Evolutionary conservation across 53 echinoderm and acorn worm genomes (phyloP).

Genomic region (Holothuria scabra): DNA sequence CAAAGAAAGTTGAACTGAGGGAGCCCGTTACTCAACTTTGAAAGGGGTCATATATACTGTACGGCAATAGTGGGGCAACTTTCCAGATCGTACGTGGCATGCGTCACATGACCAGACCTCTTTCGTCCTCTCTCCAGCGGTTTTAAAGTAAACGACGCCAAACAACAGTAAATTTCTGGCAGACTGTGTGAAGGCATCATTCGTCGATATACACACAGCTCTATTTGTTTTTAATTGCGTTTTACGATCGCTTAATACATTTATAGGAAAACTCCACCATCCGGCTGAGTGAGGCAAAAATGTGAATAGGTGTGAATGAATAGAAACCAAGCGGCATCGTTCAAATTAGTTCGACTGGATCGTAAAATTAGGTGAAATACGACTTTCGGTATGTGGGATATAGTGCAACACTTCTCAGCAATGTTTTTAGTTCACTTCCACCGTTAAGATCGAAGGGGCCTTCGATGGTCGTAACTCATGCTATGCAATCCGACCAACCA

Average conservation of each 20-base stretch:
- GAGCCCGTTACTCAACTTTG: no score
- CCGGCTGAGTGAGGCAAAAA: not conserved
- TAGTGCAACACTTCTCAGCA: no score
- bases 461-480: no score
- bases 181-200: slow-evolving; percentile 15
- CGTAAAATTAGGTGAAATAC: slow-evolving; percentile 25
- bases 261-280: not conserved
- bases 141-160: slow-evolving; percentile 13
- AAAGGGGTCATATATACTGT: no score
- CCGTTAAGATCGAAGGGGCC: no score
- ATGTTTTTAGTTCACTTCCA: no score
- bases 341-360: slow-evolving; percentile 6
- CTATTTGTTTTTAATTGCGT: slow-evolving; percentile 31
- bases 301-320: slow-evolving; percentile 28
- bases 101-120: no score
- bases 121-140: no score
- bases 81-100: no score
- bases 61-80: no score
- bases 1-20: no score
- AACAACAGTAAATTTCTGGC: slow-evolving; percentile 19
- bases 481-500: no score
- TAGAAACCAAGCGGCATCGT: not conserved
- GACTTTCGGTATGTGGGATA: not conserved
- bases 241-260: slow-evolving; percentile 7
- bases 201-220: not conserved